A percentile compares a stretch with the other conserved stretches of the same genome.
These are phyloP conservation scores for Dicentrarchus labrax DNA, from an alignment of 2,113 vertebrate species.

Conservation along the genomic window DNA sequence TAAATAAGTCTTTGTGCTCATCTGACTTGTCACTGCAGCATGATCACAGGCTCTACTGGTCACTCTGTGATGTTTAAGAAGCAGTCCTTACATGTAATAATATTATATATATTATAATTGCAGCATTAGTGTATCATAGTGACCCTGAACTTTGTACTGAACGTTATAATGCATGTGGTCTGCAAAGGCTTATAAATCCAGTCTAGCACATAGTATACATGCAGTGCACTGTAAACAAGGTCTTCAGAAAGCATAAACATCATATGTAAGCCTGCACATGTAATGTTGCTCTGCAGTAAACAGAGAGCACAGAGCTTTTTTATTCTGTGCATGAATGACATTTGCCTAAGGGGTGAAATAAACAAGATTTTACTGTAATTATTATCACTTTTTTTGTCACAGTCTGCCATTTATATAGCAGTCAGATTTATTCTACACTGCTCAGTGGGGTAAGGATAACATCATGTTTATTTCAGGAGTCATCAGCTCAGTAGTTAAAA, in stretches of 20 bases:
- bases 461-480: constrained; percentile 68
- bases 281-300: background rate
- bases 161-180: background rate
- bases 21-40: background rate
- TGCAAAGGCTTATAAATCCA: background rate
- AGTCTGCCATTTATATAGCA: background rate
- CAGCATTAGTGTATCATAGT: background rate
- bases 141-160: background rate
- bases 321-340: background rate
- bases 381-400: background rate
- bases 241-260: background rate
- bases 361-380: background rate
- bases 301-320: background rate
- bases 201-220: background rate
- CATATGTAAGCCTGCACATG: background rate
- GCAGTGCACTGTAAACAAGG: background rate
- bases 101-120: background rate
- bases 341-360: background rate
- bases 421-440: constrained; percentile 10
- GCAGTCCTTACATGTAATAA: background rate
- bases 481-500: constrained; percentile 56
- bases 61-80: background rate
- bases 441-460: constrained; percentile 53
- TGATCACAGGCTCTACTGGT: background rate
- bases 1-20: background rate